A percentile compares a stretch with the other conserved stretches of the same genome.
These are phyloP conservation scores for Chaetophractus vellerosus DNA, from an alignment of 2,797 vertebrate species.

Conservation along the genomic window DNA sequence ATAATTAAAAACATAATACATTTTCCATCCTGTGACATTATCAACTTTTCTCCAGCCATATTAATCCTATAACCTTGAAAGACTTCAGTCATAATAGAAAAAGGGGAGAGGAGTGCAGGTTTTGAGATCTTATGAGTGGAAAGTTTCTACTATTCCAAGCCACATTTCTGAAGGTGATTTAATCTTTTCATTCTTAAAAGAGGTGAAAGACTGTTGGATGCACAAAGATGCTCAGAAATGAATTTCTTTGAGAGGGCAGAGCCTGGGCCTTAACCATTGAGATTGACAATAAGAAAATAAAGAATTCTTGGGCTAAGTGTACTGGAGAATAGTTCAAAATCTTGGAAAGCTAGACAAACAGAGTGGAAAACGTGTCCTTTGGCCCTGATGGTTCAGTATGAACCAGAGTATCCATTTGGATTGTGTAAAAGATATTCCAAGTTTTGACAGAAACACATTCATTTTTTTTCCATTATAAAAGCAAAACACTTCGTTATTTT, in stretches of 20 bases:
- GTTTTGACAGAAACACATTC: not conserved
- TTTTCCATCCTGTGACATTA: slow-evolving; percentile 45
- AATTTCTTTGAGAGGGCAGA: slow-evolving; percentile 25
- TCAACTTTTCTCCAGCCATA: slow-evolving; percentile 28
- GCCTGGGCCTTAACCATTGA: not conserved
- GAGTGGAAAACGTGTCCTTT: not conserved
- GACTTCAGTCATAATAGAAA: slow-evolving; percentile 49
- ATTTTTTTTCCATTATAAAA: slow-evolving; percentile 2
- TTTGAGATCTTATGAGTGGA: not conserved
- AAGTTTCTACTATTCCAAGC: slow-evolving; percentile 30
- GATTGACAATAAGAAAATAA: slow-evolving; percentile 37
- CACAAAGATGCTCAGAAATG: slow-evolving; percentile 21
- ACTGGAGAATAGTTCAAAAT: not conserved
- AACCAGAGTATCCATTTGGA: not conserved
- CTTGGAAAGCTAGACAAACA: not conserved
- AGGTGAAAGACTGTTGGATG: not conserved
- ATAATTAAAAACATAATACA: slow-evolving; percentile 73
- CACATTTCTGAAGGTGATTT: slow-evolving; percentile 38
- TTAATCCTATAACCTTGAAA: slow-evolving; percentile 73
- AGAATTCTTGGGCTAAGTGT: not conserved
- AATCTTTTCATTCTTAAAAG: slow-evolving; percentile 69
- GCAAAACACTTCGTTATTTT: not conserved
- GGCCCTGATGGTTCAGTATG: not conserved
- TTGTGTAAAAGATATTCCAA: not conserved
- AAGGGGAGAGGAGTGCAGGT: not conserved